Percentiles rank a stretch among this genome's conserved stretches.
These are phyloP conservation scores for Rotaria sp. DNA, from an alignment of 2,888 invertebrate genomes.

Conservation along the genomic window DNA sequence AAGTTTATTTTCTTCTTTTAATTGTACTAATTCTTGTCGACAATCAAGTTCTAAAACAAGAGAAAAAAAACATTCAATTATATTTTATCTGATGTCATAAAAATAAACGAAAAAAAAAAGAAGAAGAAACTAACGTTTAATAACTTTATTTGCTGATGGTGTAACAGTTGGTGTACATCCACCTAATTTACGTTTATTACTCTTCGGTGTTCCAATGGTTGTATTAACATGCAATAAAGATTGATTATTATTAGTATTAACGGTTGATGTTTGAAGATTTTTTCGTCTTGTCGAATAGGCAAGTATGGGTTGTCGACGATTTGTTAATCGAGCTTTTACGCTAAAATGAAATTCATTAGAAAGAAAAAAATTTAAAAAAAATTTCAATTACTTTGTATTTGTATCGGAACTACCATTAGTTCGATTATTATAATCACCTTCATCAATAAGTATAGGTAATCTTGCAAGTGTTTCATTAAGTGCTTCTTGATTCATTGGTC, in stretches of 20 bases:
- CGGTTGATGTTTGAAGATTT: background rate
- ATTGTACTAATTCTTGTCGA: background rate
- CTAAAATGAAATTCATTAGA: background rate
- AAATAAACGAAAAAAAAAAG: background rate
- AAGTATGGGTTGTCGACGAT: background rate
- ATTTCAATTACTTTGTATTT: background rate
- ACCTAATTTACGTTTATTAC: slow-evolving; percentile 14
- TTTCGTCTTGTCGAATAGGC: slow-evolving; percentile 1
- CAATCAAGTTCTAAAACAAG: background rate
- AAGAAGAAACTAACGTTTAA: background rate
- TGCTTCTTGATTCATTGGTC: slow-evolving; percentile 27
- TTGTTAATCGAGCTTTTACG: background rate
- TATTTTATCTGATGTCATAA: too few species aligned
- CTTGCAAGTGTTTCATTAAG: background rate
- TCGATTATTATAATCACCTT: background rate
- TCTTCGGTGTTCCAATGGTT: background rate
- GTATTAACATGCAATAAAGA: background rate
- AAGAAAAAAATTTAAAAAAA: background rate
- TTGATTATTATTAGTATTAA: background rate
- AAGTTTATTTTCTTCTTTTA: slow-evolving; percentile 3
- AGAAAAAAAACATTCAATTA: background rate
- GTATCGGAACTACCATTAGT: background rate
- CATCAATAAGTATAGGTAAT: slow-evolving; percentile 1
- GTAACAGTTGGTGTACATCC: background rate
- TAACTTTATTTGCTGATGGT: slow-evolving; percentile 2